Evolutionary conservation across 2,113 vertebrate genomes (phyloP).

Genomic region (Siniperca knerii): DNA sequence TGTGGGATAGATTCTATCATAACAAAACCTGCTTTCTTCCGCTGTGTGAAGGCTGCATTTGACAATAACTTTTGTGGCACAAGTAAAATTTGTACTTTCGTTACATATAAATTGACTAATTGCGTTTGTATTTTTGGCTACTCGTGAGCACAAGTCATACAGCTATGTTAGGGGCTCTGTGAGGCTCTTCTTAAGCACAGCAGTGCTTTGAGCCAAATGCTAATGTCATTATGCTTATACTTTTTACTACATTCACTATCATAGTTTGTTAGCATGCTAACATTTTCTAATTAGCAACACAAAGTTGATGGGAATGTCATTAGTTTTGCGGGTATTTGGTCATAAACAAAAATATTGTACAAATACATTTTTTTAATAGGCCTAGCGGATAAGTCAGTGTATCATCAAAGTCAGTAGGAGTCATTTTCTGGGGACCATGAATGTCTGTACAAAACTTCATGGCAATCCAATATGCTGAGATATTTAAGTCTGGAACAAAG

Average conservation of each 20-base stretch:
- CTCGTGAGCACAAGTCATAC: neutral
- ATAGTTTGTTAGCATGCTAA: neutral
- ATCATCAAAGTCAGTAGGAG: too few relatives aligned
- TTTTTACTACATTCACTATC: neutral
- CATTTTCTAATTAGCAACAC: neutral
- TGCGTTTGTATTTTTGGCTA: neutral
- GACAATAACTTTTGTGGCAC: neutral
- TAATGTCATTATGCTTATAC: too few relatives aligned
- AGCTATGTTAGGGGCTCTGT: neutral
- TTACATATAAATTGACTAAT: neutral
- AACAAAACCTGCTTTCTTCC: slow-evolving; percentile 32
- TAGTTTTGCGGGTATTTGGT: neutral
- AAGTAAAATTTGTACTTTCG: neutral
- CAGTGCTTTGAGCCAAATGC: neutral
- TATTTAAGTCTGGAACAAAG: neutral
- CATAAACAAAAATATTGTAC: neutral
- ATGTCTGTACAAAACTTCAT: neutral
- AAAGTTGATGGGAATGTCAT: neutral
- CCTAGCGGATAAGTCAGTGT: too few relatives aligned
- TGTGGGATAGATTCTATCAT: slow-evolving; percentile 72
- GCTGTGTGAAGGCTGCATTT: slow-evolving; percentile 16
- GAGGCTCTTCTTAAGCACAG: neutral
- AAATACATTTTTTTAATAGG: neutral
- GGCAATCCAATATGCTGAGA: neutral
- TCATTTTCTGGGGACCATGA: too few relatives aligned